Evolutionary conservation across 2,888 invertebrate genomes (phyloP).

Genomic region (Plagodis pulveraria): DNA sequence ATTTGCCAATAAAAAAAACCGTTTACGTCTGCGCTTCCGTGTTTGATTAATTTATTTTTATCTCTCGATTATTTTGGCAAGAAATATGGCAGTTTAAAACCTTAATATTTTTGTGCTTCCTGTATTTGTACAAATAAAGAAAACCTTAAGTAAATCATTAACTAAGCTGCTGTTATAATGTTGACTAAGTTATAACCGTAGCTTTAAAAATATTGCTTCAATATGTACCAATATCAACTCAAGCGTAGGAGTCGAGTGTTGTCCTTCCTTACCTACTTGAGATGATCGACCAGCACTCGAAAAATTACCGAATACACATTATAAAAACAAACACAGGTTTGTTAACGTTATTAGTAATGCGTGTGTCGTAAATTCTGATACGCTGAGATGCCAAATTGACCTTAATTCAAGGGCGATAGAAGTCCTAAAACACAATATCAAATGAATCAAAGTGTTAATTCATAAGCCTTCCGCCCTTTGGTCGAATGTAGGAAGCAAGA

Average conservation of each 20-base stretch:
- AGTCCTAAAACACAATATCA: constrained; percentile 59
- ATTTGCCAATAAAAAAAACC: constrained; percentile 17
- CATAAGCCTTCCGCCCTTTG: constrained; percentile 81
- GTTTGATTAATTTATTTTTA: not conserved
- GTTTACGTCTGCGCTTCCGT: constrained; percentile 13
- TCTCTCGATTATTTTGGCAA: constrained; percentile 12
- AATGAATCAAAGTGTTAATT: constrained; percentile 63
- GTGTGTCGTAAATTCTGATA: constrained; percentile 66
- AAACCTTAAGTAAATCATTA: constrained; percentile 11
- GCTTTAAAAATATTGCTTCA: constrained; percentile 29
- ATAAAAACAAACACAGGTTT: constrained; percentile 69
- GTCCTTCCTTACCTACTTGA: constrained; percentile 70
- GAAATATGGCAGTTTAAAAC: constrained; percentile 5
- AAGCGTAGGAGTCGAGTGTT: constrained; percentile 54
- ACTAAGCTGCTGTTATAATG: constrained; percentile 8
- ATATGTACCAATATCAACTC: constrained; percentile 30
- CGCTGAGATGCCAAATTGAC: constrained; percentile 67
- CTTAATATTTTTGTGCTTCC: constrained; percentile 23
- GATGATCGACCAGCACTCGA: constrained; percentile 68
- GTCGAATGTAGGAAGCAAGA: constrained; percentile 75
- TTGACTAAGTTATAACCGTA: constrained; percentile 20
- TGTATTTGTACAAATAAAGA: constrained; percentile 15
- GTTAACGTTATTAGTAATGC: constrained; percentile 64
- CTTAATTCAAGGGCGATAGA: constrained; percentile 70
- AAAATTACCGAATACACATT: constrained; percentile 71